Base-by-base conservation (phyloP, 2,797 vertebrate genomes). In the Cephalopachus bancanus region DNA sequence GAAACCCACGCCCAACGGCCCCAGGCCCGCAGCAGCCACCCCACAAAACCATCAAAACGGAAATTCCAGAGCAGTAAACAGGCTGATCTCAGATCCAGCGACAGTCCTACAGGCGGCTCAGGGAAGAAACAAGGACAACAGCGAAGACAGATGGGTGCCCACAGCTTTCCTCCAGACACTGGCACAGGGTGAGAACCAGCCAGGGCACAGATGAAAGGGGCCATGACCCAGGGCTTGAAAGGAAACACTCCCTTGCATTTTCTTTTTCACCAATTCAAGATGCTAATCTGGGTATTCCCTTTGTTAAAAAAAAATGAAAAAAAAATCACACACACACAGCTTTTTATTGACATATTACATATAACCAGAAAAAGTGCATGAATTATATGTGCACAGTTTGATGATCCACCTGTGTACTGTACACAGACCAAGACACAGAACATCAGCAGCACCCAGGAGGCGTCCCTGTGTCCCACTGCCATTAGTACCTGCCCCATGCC, bases 21-120 rank as follows among this genome's bases (percentile, higher is more conserved):
- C 53, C n/a, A 44, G 93, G 85, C 49, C 74, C 30, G 0, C 33
- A 79, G 92, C n/a, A 60, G 30, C 49, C 81, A 67, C 67, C n/a
- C 49, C 16, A 91, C 88, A 81, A 76, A 93, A 83, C 86, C 67
- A 93, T 75, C 72, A 7, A 19, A 28, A 75, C 0, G 26, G 75
- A 93, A 96, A 94, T 84, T 83, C 78, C 90, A 44, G 26, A 78
- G 84, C 49, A 83, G 37, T 72, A 60, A 76, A 83, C 37, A 85
- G 67, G 64, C 62, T 37, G 78, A 28, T 44, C 3, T 44, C 72
- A 60, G 74, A 69, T 53, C 62, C 26, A 55, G 69, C 0, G 17
- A 59, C 16, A 16, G 69, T 83, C 59, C 44, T 7, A 10, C 15
- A 60, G 60, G 76, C 59, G 53, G 44, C 15, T 15, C 2, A 1